phyloP scores from a whole-genome alignment of 2,113 vertebrate genomes.

The Motacilla alba region DNA sequence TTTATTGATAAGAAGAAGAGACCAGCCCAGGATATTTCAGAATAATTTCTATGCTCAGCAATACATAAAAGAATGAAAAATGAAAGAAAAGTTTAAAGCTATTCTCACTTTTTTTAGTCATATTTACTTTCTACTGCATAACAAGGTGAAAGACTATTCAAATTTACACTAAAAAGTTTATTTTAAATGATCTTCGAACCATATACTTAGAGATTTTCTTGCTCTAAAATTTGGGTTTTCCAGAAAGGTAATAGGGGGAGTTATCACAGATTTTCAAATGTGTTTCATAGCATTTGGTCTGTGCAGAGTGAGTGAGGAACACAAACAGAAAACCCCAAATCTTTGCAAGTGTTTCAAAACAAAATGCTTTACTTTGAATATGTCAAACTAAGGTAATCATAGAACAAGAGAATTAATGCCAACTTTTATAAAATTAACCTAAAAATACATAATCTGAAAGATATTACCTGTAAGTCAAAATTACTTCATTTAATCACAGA shows the following conservation, averaged over 20 bases:
- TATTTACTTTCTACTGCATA: background rate
- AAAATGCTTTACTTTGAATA: background rate
- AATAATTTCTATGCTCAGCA: background rate
- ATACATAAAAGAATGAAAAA: background rate
- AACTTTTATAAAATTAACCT: background rate
- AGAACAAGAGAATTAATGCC: background rate
- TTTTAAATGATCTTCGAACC: background rate
- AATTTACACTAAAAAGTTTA: background rate
- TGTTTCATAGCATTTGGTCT: background rate
- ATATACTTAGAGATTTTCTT: background rate
- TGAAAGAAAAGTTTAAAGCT: background rate
- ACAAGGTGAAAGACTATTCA: background rate
- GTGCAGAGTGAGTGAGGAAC: fast-evolving
- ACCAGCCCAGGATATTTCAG: background rate
- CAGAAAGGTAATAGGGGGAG: background rate
- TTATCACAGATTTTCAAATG: background rate
- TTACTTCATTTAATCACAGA: background rate
- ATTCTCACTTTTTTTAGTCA: background rate
- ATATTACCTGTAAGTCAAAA: background rate
- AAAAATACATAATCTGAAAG: background rate
- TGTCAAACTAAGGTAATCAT: background rate
- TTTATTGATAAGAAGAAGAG: background rate
- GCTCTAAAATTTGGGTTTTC: background rate
- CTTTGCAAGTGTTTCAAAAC: background rate
- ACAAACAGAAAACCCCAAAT: fast-evolving